Evolutionary conservation across 2,888 invertebrate species (phyloP).

Genomic region (Cabera pusaria): DNA sequence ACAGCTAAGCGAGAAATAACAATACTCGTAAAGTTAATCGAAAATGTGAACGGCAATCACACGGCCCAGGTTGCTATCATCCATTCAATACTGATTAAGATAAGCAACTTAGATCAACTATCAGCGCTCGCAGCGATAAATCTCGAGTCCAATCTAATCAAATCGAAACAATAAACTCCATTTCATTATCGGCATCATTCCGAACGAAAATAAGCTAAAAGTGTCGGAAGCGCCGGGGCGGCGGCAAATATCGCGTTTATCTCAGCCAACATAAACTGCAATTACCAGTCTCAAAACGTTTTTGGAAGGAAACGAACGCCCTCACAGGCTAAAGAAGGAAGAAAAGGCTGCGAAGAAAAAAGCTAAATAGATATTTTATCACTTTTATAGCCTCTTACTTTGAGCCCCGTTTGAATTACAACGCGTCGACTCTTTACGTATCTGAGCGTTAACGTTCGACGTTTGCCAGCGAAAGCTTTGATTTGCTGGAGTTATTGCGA

Average conservation of each 20-base stretch:
- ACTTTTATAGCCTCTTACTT: constrained; percentile 75
- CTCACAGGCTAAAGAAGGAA: constrained; percentile 44
- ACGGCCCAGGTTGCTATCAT: constrained; percentile 10
- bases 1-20: no score
- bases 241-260: constrained; percentile 61
- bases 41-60: constrained; percentile 7
- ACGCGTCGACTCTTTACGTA: constrained; percentile 45
- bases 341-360: constrained; percentile 56
- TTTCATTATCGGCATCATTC: constrained; percentile 36
- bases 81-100: constrained; percentile 21
- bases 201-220: constrained; percentile 33
- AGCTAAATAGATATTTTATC: constrained; percentile 81
- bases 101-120: constrained; percentile 22
- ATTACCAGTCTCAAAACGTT: constrained; percentile 71
- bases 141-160: constrained; percentile 27
- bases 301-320: constrained; percentile 63
- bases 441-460: constrained; percentile 36
- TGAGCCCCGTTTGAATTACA: constrained; percentile 68
- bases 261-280: constrained; percentile 71
- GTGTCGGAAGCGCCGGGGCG: constrained; percentile 34
- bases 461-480: constrained; percentile 30
- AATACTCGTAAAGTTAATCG: no score
- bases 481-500: constrained; percentile 30
- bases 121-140: constrained; percentile 26
- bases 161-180: constrained; percentile 30